Evolutionary conservation across 2,888 invertebrate species (phyloP), one percentile per base, ranked within the genome.

Genomic region (Sarcophaga caerulescens): DNA sequence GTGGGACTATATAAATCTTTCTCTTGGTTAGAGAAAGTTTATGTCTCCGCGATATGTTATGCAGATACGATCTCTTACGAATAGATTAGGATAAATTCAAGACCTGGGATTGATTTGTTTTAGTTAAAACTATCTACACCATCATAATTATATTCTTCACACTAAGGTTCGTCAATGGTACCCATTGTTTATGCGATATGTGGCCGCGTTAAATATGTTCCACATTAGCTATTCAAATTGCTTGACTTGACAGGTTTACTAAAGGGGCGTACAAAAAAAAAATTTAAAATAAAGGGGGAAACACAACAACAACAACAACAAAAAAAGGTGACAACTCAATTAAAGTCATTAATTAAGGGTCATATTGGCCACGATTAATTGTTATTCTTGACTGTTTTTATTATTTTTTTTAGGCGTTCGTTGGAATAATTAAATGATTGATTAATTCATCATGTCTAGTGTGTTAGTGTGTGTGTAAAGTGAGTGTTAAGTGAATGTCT

Each of bases 381-480:
- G 23, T 57, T n/a, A 12, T 14, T n/a, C 3, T 60, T 63, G 35
- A 35, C 35, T 35, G 59, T 69, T 23, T 23, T 44, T 11, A n/a
- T 4, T 10, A n/a, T 4, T 10, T 19, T 68, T 14, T 12, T 52
- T 14, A 1, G 47, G 14, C 57, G 57, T 76, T 70, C 65, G 77
- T 63, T 73, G 83, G n/a, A 73, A 78, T 68, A 79, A 75, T 66
- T 66, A 66, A 80, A 81, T 83, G 85, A 85, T 85, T 85, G 83
- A 85, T 85, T 85, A 85, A 83, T 80, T 85, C 69, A 80, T 81
- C 59, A 69, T 73, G 80, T 70, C 44, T 73, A n/a, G 59, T 57
- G 57, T 78, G 69, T 68, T 19, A 59, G 52, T 70, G 71, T 70
- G 76, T 75, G 8, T 35, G 35, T 65, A 65, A 35, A 35, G 35